phyloP scores from a whole-genome alignment of 2,888 invertebrate genomes.

The Agonopterix subpropinquella region DNA sequence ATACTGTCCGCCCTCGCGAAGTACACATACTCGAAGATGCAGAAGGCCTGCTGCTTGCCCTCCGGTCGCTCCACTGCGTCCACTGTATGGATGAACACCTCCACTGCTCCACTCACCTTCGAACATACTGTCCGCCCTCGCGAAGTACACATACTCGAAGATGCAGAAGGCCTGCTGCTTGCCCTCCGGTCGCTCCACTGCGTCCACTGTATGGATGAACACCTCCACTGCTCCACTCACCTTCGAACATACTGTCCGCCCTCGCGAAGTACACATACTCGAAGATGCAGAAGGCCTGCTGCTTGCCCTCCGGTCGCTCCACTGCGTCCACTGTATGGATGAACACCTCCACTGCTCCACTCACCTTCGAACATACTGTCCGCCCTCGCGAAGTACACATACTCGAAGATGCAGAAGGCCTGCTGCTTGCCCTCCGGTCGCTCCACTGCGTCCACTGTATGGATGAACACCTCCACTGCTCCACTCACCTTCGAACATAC shows the following conservation, averaged over 20 bases:
- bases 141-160: constrained; percentile 99
- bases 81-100: constrained; percentile 88
- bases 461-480: constrained; percentile 71
- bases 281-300: constrained; percentile 97
- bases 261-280: constrained; percentile 99
- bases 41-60: constrained; percentile 91
- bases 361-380: constrained; percentile 96
- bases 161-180: constrained; percentile 96
- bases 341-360: constrained; percentile 3
- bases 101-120: constrained; percentile 80
- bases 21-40: constrained; percentile 99
- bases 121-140: constrained; percentile 95
- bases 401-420: constrained; percentile 99
- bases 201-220: constrained; percentile 89
- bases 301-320: constrained; percentile 84
- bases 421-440: constrained; percentile 86
- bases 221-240: constrained; percentile 56
- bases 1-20: constrained; percentile 97
- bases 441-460: constrained; percentile 90
- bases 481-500: constrained; percentile 90
- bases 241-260: constrained; percentile 97
- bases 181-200: constrained; percentile 87
- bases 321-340: constrained; percentile 92
- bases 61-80: constrained; percentile 90
- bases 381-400: constrained; percentile 98